Evolutionary conservation across 2,797 vertebrate genomes (phyloP).

Genomic region (Chelonia mydas): DNA sequence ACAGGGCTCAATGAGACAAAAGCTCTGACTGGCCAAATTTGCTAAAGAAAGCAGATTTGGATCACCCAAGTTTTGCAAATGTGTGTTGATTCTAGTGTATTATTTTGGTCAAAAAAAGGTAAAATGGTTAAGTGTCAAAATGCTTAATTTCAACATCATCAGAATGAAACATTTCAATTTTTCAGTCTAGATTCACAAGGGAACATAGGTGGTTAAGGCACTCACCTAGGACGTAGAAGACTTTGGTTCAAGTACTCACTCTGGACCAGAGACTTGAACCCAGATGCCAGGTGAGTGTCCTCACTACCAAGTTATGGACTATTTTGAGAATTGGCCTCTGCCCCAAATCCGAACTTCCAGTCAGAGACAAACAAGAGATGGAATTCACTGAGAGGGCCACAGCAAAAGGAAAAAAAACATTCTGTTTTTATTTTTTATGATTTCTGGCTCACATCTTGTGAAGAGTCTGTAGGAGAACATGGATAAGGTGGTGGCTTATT

Average conservation of each 20-base stretch:
- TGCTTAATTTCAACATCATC: background rate
- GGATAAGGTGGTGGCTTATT: background rate
- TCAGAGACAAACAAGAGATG: background rate
- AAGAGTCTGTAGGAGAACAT: background rate
- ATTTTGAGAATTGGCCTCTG: background rate
- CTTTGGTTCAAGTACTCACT: background rate
- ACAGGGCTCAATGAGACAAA: background rate
- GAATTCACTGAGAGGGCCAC: background rate
- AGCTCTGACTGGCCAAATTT: background rate
- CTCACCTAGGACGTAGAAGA: background rate
- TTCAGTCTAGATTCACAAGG: background rate
- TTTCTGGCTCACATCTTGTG: background rate
- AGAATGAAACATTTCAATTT: background rate
- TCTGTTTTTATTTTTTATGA: background rate
- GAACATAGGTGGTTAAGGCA: background rate
- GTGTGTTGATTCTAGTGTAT: background rate
- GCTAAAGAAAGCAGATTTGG: background rate
- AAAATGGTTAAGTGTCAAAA: background rate
- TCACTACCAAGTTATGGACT: background rate
- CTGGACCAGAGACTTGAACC: background rate
- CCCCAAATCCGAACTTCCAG: background rate
- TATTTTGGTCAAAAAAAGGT: background rate
- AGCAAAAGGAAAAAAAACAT: background rate
- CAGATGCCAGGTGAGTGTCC: background rate
- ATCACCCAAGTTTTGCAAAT: background rate